These are phyloP conservation scores for Parthenolecanium corni DNA, from an alignment of 2,888 invertebrate species.

Conservation along the genomic window DNA sequence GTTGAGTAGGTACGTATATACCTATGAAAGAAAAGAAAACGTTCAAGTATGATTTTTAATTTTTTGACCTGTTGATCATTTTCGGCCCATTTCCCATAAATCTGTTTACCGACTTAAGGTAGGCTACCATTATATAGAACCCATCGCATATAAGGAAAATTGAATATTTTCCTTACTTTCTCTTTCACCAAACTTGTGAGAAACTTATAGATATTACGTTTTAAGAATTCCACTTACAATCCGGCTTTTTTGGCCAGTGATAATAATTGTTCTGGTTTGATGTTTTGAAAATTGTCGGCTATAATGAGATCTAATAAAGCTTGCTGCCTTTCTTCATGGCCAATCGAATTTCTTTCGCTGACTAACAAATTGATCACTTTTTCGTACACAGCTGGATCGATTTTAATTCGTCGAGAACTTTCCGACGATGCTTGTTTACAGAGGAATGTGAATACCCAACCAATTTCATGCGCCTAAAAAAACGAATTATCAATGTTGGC, in stretches of 20 bases:
- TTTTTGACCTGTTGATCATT: no score
- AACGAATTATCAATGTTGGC: neutral
- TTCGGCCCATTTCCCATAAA: no score
- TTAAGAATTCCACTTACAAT: slow-evolving; percentile 42
- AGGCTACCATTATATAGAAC: no score
- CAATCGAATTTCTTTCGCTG: slow-evolving; percentile 29
- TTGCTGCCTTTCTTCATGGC: slow-evolving; percentile 51
- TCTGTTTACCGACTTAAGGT: no score
- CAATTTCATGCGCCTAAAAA: slow-evolving; percentile 48
- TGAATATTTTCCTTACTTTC: no score
- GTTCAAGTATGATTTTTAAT: no score
- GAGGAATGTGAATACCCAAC: slow-evolving; percentile 49
- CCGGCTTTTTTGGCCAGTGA: slow-evolving; percentile 51
- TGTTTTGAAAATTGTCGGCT: slow-evolving; percentile 48
- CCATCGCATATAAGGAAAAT: no score
- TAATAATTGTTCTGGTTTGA: slow-evolving; percentile 48
- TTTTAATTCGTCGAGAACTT: slow-evolving; percentile 42
- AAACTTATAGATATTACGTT: no score
- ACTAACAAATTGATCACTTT: slow-evolving; percentile 49
- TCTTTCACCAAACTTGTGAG: no score
- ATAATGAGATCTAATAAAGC: slow-evolving; percentile 57
- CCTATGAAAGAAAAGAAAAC: no score
- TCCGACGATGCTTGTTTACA: slow-evolving; percentile 43
- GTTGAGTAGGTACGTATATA: no score
- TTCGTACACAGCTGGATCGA: slow-evolving; percentile 46